Conservation (phyloP, 1,140 invertebrate genomes). For the Pseudomyrmex flavicornis region DNA sequence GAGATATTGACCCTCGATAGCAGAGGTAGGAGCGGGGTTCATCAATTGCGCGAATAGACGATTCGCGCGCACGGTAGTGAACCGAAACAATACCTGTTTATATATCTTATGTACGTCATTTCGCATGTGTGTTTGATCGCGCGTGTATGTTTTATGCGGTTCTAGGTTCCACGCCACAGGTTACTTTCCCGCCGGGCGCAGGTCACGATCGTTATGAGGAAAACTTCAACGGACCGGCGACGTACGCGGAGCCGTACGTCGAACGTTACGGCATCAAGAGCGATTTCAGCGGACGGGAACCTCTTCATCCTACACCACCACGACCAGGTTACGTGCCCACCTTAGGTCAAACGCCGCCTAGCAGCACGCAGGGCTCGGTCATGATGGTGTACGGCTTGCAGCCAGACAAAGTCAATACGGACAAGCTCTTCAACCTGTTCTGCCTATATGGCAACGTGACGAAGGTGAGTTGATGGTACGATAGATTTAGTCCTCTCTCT, state of each 20-base stretch:
- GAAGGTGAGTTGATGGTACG: conserved; percentile 87
- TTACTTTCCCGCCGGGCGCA: conserved; percentile 80
- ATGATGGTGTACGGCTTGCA: conserved; percentile 99
- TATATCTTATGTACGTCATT: background rate
- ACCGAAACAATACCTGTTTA: too few species aligned
- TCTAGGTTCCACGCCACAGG: conserved; percentile 81
- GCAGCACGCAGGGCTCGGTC: conserved; percentile 91
- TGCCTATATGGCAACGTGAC: conserved; percentile 99
- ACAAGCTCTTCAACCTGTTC: conserved; percentile 99
- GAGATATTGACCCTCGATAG: too few species aligned
- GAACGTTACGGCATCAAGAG: conserved; percentile 85
- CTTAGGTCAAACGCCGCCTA: conserved; percentile 82
- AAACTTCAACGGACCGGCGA: conserved; percentile 84
- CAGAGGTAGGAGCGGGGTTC: too few species aligned
- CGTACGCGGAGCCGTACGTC: conserved; percentile 85
- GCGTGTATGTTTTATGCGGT: conserved; percentile 11
- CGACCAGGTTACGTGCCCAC: conserved; percentile 83
- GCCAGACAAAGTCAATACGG: conserved; percentile 96
- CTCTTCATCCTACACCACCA: conserved; percentile 84
- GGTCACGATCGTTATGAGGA: conserved; percentile 85
- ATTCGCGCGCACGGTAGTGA: too few species aligned
- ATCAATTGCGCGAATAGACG: too few species aligned
- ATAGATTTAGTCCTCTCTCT: background rate
- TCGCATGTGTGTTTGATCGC: background rate
- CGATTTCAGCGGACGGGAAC: conserved; percentile 84